Conservation (phyloP, 2,888 invertebrate genomes). For the Aspidiotus rigidus region DNA sequence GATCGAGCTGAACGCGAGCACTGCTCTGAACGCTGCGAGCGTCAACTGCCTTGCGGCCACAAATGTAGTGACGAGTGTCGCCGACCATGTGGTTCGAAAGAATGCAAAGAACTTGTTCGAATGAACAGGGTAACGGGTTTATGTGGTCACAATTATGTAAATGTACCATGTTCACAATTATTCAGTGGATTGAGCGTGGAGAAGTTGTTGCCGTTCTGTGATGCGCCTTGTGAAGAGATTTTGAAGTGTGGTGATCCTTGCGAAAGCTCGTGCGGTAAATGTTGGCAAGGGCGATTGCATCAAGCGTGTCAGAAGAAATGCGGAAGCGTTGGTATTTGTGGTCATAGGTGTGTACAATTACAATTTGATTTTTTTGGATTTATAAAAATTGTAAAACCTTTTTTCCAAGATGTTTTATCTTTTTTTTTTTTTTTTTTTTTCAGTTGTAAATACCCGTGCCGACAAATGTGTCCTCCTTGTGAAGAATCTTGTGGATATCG, state of each 20-base stretch:
- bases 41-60: slow-evolving; percentile 48
- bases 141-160: slow-evolving; percentile 46
- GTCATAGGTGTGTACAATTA: slow-evolving; percentile 50
- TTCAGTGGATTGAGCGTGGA: slow-evolving; percentile 36
- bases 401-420: no score
- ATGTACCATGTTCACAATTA: slow-evolving; percentile 26
- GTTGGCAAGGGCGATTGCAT: slow-evolving; percentile 54
- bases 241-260: slow-evolving; percentile 50
- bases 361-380: no score
- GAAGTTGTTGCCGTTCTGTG: slow-evolving; percentile 44
- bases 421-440: slow-evolving; percentile 29
- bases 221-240: slow-evolving; percentile 44
- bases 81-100: slow-evolving; percentile 41
- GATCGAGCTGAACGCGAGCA: slow-evolving; percentile 40
- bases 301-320: slow-evolving; percentile 50
- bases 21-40: slow-evolving; percentile 47
- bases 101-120: slow-evolving; percentile 43
- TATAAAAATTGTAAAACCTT: no score
- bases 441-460: slow-evolving; percentile 50
- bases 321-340: slow-evolving; percentile 51
- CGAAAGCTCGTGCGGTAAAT: slow-evolving; percentile 49
- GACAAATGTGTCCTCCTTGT: slow-evolving; percentile 52
- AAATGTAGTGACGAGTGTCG: slow-evolving; percentile 45
- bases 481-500: slow-evolving; percentile 45
- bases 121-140: slow-evolving; percentile 40